Percentiles rank a stretch among this genome's conserved stretches.
phyloP scores from a whole-genome alignment of 2,888 invertebrate species.

The Thecophora atra region DNA sequence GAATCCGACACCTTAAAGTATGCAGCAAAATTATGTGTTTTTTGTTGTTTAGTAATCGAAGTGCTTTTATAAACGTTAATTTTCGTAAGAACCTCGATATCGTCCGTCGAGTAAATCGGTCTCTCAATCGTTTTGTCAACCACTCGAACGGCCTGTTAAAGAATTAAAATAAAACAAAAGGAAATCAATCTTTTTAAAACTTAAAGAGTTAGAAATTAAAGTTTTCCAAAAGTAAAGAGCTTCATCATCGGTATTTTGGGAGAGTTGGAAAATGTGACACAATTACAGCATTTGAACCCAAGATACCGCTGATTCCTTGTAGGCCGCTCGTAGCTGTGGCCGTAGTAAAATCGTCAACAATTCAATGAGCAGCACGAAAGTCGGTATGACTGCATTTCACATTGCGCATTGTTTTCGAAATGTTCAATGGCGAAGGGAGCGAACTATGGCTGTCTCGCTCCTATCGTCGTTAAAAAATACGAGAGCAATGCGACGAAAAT shows the following conservation, averaged over 20 bases:
- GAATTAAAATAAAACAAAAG: slow-evolving; percentile 41
- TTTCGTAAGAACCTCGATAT: slow-evolving; percentile 57
- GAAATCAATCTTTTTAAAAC: not conserved
- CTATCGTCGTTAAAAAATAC: no score
- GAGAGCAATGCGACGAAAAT: no score
- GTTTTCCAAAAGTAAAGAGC: not conserved
- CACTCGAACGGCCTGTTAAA: slow-evolving; percentile 56
- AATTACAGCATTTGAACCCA: no score
- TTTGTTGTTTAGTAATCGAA: slow-evolving; percentile 34
- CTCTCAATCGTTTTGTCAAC: slow-evolving; percentile 49
- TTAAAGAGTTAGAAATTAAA: not conserved
- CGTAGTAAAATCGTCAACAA: no score
- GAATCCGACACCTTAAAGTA: slow-evolving; percentile 9
- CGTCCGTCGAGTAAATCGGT: slow-evolving; percentile 57
- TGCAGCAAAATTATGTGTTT: not conserved
- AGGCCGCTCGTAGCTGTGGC: no score
- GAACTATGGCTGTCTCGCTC: no score
- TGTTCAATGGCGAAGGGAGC: no score
- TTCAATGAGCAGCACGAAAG: no score
- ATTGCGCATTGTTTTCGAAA: no score
- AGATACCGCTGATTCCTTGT: no score
- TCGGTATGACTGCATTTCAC: no score
- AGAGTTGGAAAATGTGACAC: not conserved
- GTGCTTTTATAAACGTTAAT: not conserved
- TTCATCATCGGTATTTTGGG: not conserved